Conservation (phyloP, 2,797 vertebrate species). For the Spatula clypeata region DNA sequence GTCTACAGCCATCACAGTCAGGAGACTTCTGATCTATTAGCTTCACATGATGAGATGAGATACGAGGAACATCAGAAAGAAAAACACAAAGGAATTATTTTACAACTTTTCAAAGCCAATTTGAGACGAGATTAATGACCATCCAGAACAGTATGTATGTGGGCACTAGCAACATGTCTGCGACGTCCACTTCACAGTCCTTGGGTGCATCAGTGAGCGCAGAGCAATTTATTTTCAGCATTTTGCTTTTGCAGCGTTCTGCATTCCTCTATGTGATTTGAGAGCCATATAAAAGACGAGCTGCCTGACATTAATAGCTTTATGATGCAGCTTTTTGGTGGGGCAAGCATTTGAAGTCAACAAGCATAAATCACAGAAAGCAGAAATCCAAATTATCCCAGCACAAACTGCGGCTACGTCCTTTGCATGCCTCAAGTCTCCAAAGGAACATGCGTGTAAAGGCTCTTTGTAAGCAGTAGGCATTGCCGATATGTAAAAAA, state of each 20-base stretch:
- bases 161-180: background rate
- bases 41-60: rapidly evolving
- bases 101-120: background rate
- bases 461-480: background rate
- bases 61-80: background rate
- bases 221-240: background rate
- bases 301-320: constrained; percentile 1
- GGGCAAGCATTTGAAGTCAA: background rate
- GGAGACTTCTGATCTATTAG: background rate
- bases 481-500: background rate
- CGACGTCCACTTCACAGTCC: background rate
- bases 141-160: background rate
- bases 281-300: constrained; percentile 11
- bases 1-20: rapidly evolving
- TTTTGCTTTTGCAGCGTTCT: constrained; percentile 7
- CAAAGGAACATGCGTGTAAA: background rate
- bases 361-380: background rate
- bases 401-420: background rate
- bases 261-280: background rate
- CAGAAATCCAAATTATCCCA: background rate
- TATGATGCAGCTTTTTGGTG: background rate
- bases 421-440: background rate
- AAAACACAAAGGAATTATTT: background rate
- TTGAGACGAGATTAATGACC: rapidly evolving
- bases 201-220: background rate